These are phyloP conservation scores for Limosa lapponica DNA, from an alignment of 2,797 vertebrate genomes.

Conservation along the genomic window DNA sequence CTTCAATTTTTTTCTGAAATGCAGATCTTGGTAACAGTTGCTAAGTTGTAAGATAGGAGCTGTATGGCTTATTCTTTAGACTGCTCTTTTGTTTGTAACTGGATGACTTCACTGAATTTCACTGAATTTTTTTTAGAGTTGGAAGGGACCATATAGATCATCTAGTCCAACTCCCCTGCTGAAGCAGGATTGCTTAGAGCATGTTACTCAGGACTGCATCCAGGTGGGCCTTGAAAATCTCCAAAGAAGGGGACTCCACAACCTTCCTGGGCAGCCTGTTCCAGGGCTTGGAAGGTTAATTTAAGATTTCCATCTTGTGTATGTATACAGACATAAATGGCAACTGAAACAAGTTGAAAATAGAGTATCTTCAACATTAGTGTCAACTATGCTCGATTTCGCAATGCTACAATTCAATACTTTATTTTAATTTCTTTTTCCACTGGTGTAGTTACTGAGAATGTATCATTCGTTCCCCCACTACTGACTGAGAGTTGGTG, in stretches of 20 bases:
- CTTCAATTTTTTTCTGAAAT: neutral
- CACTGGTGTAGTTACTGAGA: neutral
- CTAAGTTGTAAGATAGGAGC: neutral
- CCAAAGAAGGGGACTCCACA: too few species aligned
- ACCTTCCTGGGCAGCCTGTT: too few species aligned
- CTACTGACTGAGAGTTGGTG: neutral
- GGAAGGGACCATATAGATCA: too few species aligned
- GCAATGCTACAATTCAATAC: neutral
- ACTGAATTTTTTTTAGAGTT: too few species aligned
- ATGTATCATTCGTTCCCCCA: neutral
- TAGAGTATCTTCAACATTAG: neutral
- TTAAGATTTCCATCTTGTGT: neutral
- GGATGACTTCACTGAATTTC: too few species aligned
- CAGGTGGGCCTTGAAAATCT: too few species aligned
- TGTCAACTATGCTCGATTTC: neutral
- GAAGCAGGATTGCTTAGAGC: too few species aligned
- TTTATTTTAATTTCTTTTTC: neutral
- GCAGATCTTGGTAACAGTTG: constrained; percentile 31
- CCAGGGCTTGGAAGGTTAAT: neutral
- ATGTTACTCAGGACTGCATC: too few species aligned
- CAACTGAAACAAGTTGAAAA: neutral
- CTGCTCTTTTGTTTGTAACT: neutral
- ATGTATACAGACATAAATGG: neutral
- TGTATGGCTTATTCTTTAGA: neutral
- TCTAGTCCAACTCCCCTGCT: too few species aligned